Evolutionary conservation across 2,888 invertebrate species (phyloP), one percentile per base, ranked within the genome.

Genomic region (Mesochorus sp.): DNA sequence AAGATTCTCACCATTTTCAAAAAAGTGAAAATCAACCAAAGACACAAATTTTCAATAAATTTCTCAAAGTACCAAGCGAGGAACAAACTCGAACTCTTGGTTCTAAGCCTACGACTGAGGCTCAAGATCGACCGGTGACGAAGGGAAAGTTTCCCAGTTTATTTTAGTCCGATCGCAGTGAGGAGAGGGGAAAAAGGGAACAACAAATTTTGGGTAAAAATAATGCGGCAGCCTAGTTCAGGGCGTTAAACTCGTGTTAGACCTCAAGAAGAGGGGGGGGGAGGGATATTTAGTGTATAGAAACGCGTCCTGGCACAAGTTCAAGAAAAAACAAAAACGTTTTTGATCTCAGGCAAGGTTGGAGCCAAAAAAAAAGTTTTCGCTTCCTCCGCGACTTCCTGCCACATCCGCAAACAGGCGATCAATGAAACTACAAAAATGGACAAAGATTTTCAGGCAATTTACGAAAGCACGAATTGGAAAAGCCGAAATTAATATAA

Each of bases 201-300:
- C n/a, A n/a, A n/a, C n/a, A n/a, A 80, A 67, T 82, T 78, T 57
- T 55, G 78, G 84, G 79, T 84, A 85, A 88, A 88, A 88, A 88
- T 87, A 88, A 85, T 76, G 61, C 34, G 26, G 70, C 61, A 51
- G 21, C 44, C 5, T 42, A 5, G 66, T 57, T 61, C 66, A 21
- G 79, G 74, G 51, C 76, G 19, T 71, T 70, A 77, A 73, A 79
- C 67, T 47, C 72, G 55, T 34, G 34, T n/a, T n/a, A n/a, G n/a
- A n/a, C n/a, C n/a, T n/a, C 8, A 10, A 2, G 34, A 10, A 8
- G 34, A 8, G 10, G 4, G 8, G 4, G 34, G 4, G 34, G 1
- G 8, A 10, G 6, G 34, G 34, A 6, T 34, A 34, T 2, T n/a
- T n/a, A n/a, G n/a, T n/a, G n/a, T n/a, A n/a, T n/a, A n/a, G n/a